phyloP scores from a whole-genome alignment of 2,113 vertebrate species.

The Leiothrix lutea region DNA sequence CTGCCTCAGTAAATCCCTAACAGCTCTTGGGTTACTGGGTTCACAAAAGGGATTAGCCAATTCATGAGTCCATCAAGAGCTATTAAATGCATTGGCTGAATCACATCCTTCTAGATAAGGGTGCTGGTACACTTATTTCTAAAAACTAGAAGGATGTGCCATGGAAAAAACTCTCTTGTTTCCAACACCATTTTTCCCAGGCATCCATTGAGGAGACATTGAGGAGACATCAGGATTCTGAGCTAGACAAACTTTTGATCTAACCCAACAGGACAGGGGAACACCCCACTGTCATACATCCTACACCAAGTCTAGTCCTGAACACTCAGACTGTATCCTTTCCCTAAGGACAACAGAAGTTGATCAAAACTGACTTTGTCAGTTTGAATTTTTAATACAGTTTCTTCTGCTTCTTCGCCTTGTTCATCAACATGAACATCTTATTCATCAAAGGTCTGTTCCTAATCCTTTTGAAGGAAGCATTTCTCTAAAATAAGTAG shows the following conservation, averaged over 20 bases:
- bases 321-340: neutral
- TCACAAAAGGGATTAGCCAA: neutral
- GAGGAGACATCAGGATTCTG: fast-evolving
- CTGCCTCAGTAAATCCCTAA: neutral
- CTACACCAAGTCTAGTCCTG: neutral
- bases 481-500: neutral
- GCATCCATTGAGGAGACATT: neutral
- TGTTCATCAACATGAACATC: neutral
- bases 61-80: neutral
- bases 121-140: neutral
- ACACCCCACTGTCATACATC: neutral
- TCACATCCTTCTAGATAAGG: neutral
- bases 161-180: neutral
- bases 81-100: neutral
- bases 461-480: neutral
- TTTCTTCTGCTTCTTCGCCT: neutral
- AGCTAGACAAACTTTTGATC: neutral
- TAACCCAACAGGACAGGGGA: neutral
- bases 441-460: neutral
- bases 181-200: neutral
- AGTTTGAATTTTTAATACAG: neutral
- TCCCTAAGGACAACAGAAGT: neutral
- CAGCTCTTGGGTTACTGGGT: neutral
- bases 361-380: neutral
- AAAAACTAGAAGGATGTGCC: neutral